Percentiles rank a stretch among this genome's conserved stretches.
These are phyloP conservation scores for Pionites leucogaster DNA, from an alignment of 2,113 vertebrate species.

Conservation along the genomic window DNA sequence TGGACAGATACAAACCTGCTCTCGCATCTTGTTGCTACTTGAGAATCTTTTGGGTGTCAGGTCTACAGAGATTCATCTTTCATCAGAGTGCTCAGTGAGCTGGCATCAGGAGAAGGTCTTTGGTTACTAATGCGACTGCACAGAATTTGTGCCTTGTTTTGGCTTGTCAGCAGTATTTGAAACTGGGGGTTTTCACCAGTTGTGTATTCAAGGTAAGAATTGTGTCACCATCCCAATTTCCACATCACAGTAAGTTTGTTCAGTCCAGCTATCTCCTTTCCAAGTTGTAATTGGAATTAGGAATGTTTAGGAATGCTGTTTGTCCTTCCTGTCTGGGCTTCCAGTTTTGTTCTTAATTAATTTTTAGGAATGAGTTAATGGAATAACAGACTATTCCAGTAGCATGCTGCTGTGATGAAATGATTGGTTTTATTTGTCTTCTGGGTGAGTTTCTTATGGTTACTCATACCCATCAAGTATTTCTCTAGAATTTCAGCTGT, in stretches of 20 bases:
- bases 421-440: background rate
- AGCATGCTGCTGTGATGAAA: background rate
- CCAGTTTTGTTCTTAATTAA: background rate
- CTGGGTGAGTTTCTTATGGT: background rate
- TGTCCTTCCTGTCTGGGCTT: background rate
- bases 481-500: background rate
- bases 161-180: background rate
- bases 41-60: background rate
- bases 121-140: background rate
- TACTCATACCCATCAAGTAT: background rate
- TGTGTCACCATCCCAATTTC: background rate
- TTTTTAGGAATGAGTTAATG: background rate
- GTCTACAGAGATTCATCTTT: accelerated
- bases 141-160: background rate
- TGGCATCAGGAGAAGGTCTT: background rate
- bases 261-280: background rate
- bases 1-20: background rate
- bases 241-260: background rate
- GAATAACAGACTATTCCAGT: background rate
- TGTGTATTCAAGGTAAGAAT: background rate
- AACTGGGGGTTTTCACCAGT: background rate
- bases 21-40: background rate
- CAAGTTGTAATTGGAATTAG: background rate
- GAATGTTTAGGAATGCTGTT: background rate
- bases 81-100: background rate